Percentiles rank a stretch among this genome's conserved stretches.
Evolutionary conservation across 2,888 invertebrate species (phyloP).

Genomic region (Nudaria mundana): DNA sequence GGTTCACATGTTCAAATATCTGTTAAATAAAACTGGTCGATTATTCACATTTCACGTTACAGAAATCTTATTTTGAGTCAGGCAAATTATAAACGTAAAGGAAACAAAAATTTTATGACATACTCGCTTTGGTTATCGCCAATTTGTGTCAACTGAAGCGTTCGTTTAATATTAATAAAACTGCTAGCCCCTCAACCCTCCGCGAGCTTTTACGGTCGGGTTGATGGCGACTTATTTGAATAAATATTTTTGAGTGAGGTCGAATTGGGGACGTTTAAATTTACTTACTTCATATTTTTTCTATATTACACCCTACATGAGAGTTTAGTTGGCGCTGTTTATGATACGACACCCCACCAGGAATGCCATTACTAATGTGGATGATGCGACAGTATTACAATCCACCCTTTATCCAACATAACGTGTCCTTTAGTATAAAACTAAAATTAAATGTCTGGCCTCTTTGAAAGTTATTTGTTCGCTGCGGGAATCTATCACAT

Average conservation of each 20-base stretch:
- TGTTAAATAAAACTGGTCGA: constrained; percentile 6
- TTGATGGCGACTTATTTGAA: constrained; percentile 79
- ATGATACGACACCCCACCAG: constrained; percentile 64
- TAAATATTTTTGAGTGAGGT: constrained; percentile 72
- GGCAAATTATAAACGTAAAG: constrained; percentile 51
- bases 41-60: constrained; percentile 4
- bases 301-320: constrained; percentile 25
- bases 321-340: constrained; percentile 35
- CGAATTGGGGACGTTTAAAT: constrained; percentile 53
- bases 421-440: constrained; percentile 76
- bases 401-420: constrained; percentile 76
- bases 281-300: constrained; percentile 66
- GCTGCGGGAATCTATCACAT: constrained; percentile 69
- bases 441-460: constrained; percentile 71
- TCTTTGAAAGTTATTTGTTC: constrained; percentile 69
- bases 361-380: constrained; percentile 67
- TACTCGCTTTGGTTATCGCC: constrained; percentile 73
- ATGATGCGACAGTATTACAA: constrained; percentile 77
- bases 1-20: background rate
- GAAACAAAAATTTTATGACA: constrained; percentile 62
- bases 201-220: constrained; percentile 74
- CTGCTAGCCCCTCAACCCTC: constrained; percentile 72
- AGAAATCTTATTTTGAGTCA: constrained; percentile 47
- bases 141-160: constrained; percentile 78
- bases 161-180: constrained; percentile 80